phyloP scores from a whole-genome alignment of 2,888 invertebrate genomes.

The Alentia gelatinosa region DNA sequence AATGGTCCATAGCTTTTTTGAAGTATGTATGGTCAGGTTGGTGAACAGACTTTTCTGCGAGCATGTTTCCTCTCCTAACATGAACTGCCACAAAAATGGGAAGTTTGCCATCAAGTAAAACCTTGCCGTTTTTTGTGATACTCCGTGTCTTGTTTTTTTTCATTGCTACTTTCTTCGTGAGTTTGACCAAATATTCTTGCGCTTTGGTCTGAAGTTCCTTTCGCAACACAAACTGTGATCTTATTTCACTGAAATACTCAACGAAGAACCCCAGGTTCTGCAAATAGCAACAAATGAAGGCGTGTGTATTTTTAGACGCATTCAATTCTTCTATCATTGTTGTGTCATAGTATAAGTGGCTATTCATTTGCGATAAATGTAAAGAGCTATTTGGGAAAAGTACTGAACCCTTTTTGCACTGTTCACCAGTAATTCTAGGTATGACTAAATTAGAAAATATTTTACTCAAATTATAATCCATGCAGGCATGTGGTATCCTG shows the following conservation, averaged over 20 bases:
- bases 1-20: neutral
- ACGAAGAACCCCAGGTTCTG: neutral
- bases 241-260: neutral
- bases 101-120: neutral
- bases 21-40: neutral
- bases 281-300: neutral
- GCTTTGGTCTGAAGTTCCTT: neutral
- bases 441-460: neutral
- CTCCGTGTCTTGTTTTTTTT: neutral
- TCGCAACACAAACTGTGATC: neutral
- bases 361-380: too few species aligned
- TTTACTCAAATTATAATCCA: neutral
- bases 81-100: neutral
- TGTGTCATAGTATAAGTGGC: neutral
- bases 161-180: neutral
- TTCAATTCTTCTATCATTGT: neutral
- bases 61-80: neutral
- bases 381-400: neutral
- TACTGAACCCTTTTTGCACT: neutral
- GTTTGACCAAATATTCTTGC: neutral
- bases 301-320: neutral
- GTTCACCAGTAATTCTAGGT: neutral
- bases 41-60: neutral
- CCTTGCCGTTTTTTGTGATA: neutral
- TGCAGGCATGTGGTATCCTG: neutral